Percentiles rank a stretch among this genome's conserved stretches.
Conservation (phyloP, 2,797 vertebrate genomes). For the Spinibarbus caldwelli region DNA sequence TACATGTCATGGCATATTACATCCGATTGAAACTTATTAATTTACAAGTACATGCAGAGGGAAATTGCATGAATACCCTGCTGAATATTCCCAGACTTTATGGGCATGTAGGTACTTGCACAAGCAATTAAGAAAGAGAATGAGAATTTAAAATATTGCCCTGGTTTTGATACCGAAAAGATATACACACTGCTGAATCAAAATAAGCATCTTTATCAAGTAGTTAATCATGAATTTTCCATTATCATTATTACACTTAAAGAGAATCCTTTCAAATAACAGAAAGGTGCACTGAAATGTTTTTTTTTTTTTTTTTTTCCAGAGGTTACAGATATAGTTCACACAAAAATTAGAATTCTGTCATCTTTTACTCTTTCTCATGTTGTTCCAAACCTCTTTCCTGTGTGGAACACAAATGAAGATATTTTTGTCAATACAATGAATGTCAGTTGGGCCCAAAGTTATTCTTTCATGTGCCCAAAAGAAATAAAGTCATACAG, state of each 20-base stretch:
- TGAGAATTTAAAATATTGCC: not conserved
- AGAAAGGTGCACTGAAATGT: not conserved
- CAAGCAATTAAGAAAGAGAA: not conserved
- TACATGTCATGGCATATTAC: slow-evolving; percentile 47
- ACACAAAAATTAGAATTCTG: not conserved
- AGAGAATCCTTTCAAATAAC: not conserved
- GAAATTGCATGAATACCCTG: slow-evolving; percentile 46
- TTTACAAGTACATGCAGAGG: slow-evolving; percentile 51
- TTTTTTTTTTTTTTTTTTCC: too few relatives aligned
- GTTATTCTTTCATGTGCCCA: not conserved
- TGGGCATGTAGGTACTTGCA: slow-evolving; percentile 30
- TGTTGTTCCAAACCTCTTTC: not conserved
- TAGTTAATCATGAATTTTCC: not conserved
- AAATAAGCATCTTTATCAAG: not conserved
- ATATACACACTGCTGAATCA: not conserved
- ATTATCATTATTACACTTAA: not conserved
- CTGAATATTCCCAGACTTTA: slow-evolving; percentile 38
- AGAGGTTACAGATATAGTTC: not conserved
- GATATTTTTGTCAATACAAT: not conserved
- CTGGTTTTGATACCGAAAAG: not conserved
- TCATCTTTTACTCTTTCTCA: not conserved
- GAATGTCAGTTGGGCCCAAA: not conserved
- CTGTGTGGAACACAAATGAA: not conserved
- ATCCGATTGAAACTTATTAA: slow-evolving; percentile 30
- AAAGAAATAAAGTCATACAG: not conserved